phyloP scores from a whole-genome alignment of 2,888 invertebrate genomes.

The Drosophila differens region DNA sequence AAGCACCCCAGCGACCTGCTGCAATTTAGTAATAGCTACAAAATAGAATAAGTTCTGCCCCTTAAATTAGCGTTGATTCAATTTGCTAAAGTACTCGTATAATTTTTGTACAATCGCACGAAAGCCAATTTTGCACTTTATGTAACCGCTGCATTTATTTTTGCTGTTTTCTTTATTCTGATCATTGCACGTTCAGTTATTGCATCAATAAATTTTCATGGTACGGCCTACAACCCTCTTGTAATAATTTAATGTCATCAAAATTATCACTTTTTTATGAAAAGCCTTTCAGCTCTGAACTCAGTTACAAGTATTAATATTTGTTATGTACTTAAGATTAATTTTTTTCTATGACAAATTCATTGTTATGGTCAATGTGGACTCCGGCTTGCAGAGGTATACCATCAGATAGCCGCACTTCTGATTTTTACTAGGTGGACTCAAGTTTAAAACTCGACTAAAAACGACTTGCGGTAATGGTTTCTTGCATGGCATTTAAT shows the following conservation, averaged over 20 bases:
- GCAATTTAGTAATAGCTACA: slow-evolving; percentile 45
- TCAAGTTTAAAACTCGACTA: background rate
- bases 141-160: slow-evolving; percentile 21
- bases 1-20: slow-evolving; percentile 31
- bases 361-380: background rate
- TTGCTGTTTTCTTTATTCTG: background rate
- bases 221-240: background rate
- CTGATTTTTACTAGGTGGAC: background rate
- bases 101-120: slow-evolving; percentile 15
- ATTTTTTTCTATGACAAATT: background rate
- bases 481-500: background rate
- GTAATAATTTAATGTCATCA: background rate
- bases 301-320: background rate
- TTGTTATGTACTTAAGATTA: background rate
- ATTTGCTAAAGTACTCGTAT: slow-evolving; percentile 60
- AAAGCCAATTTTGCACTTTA: slow-evolving; percentile 46
- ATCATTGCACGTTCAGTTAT: background rate
- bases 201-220: background rate
- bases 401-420: background rate
- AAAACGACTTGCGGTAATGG: background rate
- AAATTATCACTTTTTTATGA: background rate
- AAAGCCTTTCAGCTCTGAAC: background rate
- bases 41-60: slow-evolving; percentile 39
- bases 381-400: background rate
- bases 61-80: slow-evolving; percentile 74